Evolutionary conservation across 2,888 invertebrate species (phyloP), one percentile per base, ranked within the genome.

Genomic region (Oxycera nigricornis): DNA sequence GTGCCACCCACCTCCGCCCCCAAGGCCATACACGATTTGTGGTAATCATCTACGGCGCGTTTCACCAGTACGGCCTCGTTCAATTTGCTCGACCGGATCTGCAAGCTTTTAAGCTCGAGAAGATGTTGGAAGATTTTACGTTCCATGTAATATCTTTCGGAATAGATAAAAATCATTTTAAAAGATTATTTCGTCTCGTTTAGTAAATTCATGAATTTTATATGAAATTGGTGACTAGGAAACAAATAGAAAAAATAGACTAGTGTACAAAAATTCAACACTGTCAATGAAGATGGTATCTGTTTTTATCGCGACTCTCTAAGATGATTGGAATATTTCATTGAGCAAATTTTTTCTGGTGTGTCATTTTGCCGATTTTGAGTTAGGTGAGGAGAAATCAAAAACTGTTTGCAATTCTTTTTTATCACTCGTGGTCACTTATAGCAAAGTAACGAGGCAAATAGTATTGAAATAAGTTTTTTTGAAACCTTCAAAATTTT

Each of bases 91-190:
- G 95, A 93, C 80, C 96, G 90, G 80, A 97, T 96, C 86, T 97
- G 97, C 78, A 95, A 88, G 70, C 96, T 89, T 85, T 97, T 97
- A 72, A 97, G 86, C 82, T 97, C 97, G 81, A 97, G 88, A 74
- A 97, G 88, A 83, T 97, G 96, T 82, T 97, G 95, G 84, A 97
- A 96, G 80, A 97, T 93, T 82, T 95, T 94, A 75, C 96, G 88
- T 84, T 97, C 96, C 81, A 95, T 89, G 80, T 96, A 94, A 84
- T 96, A 96, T 82, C 96, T 92, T 24, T 24, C 55, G 24, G 14
- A 11, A 57, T 26, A 57, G 57, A 31, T 30, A 61, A 61, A 61
- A 61, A 61, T 61, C 61, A 61, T 31, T 61, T 61, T 61, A 61
- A 31, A 31, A 31, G 61, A 61, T 61, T 61, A 61, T 61, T 31